These are phyloP conservation scores for Lordiphosa stackelbergi DNA, from an alignment of 1,140 invertebrate species.

Conservation along the genomic window DNA sequence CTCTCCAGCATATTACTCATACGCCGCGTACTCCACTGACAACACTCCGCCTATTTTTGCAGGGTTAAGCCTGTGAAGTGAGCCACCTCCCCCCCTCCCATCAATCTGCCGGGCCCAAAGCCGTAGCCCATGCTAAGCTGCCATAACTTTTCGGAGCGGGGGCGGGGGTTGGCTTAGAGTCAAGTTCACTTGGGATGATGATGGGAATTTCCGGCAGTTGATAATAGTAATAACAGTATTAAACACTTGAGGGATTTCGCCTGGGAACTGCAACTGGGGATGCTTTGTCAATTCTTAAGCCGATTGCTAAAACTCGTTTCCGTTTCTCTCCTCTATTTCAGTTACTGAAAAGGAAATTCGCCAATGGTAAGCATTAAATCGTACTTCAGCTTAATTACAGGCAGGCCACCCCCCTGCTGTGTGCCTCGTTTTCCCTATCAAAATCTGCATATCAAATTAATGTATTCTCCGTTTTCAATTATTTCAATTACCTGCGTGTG, in stretches of 20 bases:
- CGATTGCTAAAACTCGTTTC: constrained; percentile 18
- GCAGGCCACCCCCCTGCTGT: no score
- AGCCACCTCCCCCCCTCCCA: constrained; percentile 13
- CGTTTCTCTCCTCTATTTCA: constrained; percentile 77
- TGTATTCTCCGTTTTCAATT: constrained; percentile 3
- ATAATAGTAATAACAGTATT: no score
- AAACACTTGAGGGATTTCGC: no score
- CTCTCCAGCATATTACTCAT: constrained; percentile 33
- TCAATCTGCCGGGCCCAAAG: constrained; percentile 37
- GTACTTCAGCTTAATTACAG: neutral
- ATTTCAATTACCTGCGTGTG: neutral
- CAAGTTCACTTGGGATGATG: no score
- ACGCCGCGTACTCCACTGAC: constrained; percentile 10
- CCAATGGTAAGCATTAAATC: constrained; percentile 84
- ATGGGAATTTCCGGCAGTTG: no score
- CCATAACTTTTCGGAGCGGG: constrained; percentile 34
- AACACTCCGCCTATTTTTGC: neutral
- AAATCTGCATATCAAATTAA: constrained; percentile 3
- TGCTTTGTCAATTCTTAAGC: constrained; percentile 13
- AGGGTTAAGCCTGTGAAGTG: constrained; percentile 44
- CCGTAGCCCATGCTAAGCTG: constrained; percentile 30
- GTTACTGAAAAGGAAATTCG: constrained; percentile 91
- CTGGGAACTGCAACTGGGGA: neutral
- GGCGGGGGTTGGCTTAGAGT: no score
- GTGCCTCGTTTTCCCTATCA: neutral